Conservation (phyloP, 2,113 vertebrate species). For the Ptychochromis oligacanthus region DNA sequence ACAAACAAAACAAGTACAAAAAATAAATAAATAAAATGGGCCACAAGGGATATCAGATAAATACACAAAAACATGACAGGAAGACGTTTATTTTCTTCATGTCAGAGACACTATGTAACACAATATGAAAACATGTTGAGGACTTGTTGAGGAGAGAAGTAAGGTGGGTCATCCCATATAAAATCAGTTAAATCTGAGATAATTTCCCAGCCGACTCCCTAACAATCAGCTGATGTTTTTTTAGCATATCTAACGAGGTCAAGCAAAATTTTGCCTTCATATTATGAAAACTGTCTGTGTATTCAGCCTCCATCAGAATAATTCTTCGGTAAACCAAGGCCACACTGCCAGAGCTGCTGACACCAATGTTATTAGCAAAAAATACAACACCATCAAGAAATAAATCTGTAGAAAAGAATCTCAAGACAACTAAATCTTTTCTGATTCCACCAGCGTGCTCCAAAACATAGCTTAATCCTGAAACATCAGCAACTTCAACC, state of each 20-base stretch:
- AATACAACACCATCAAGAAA: not conserved
- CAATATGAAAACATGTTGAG: not conserved
- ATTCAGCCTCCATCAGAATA: not conserved
- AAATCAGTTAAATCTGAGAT: not conserved
- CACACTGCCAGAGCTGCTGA: constrained; percentile 2
- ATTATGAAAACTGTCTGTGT: too few relatives aligned
- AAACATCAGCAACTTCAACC: not conserved
- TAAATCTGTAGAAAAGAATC: not conserved
- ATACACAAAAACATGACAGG: not conserved
- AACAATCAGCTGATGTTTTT: not conserved
- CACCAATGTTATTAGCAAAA: not conserved
- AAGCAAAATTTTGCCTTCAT: not conserved
- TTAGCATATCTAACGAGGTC: not conserved
- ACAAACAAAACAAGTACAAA: not conserved
- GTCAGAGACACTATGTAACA: not conserved
- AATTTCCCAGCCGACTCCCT: not conserved
- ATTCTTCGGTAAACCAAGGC: not conserved
- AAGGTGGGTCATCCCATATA: not conserved
- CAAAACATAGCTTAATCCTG: not conserved
- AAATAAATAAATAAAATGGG: too few relatives aligned
- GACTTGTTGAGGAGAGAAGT: not conserved
- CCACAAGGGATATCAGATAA: not conserved
- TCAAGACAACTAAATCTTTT: constrained; percentile 9
- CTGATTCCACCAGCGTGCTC: not conserved
- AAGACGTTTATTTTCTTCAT: not conserved